Percentiles rank a stretch among this genome's conserved stretches.
Evolutionary conservation across 37 sponge, comb jelly and placozoan genomes (phyloP).

Genomic region (Mnemiopsis leidyi): DNA sequence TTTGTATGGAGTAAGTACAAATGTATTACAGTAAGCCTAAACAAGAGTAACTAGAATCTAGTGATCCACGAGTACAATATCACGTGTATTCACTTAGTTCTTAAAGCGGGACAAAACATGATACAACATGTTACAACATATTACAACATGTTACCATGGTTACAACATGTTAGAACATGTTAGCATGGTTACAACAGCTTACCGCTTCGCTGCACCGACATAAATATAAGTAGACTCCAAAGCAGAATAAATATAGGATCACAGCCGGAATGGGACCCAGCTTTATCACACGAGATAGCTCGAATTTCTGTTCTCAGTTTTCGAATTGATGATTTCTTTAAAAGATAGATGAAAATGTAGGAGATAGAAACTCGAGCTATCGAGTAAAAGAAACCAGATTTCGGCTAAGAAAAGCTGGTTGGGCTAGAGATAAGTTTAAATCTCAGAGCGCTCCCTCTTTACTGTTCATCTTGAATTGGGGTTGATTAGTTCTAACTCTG

Average conservation of each 20-base stretch:
- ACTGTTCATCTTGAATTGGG: slow-evolving; percentile 6
- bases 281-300: too few species aligned
- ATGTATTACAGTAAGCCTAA: not conserved
- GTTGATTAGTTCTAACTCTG: slow-evolving; percentile 83
- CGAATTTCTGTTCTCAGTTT: too few species aligned
- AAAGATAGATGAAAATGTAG: too few species aligned
- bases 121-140: too few species aligned
- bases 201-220: too few species aligned
- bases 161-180: too few species aligned
- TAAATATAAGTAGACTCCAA: not conserved
- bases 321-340: too few species aligned
- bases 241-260: not conserved
- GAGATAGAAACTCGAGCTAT: not conserved
- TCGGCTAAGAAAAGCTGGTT: not conserved
- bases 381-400: not conserved
- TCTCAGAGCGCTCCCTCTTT: too few species aligned
- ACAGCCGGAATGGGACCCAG: not conserved
- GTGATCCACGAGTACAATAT: not conserved
- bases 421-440: not conserved
- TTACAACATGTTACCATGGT: too few species aligned
- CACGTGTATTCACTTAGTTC: not conserved
- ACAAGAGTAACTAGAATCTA: not conserved
- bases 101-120: not conserved
- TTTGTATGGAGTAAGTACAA: not conserved
- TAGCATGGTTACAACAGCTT: too few species aligned